Conservation (phyloP, 92 coral and sea anemone genomes). For the Plumapathes pennacea region DNA sequence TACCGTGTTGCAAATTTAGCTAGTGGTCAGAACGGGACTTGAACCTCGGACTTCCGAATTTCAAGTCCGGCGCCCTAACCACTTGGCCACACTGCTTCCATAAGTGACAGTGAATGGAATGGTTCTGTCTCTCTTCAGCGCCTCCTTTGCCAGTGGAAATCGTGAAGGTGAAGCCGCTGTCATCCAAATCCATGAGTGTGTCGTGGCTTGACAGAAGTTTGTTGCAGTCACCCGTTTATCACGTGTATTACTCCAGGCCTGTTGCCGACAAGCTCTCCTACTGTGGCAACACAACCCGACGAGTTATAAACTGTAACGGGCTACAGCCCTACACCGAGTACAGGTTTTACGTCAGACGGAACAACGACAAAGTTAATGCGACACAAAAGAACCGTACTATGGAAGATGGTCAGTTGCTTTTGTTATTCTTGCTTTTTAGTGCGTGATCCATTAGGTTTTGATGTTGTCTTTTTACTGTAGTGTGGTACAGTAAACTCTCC, state of each 20-base stretch:
- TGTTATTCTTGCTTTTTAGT: no score
- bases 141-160: slow-evolving; percentile 28
- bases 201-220: slow-evolving; percentile 57
- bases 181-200: slow-evolving; percentile 38
- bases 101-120: no score
- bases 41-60: no score
- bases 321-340: slow-evolving; percentile 73
- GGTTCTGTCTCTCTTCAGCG: slow-evolving; percentile 12
- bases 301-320: slow-evolving; percentile 37
- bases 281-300: slow-evolving; percentile 76
- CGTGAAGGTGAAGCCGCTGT: slow-evolving; percentile 36
- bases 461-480: no score
- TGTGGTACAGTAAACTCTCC: no score
- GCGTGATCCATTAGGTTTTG: no score
- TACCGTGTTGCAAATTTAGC: no score
- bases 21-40: no score
- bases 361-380: slow-evolving; percentile 52
- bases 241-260: slow-evolving; percentile 31
- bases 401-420: slow-evolving; percentile 74
- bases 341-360: slow-evolving; percentile 64
- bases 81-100: no score
- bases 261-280: slow-evolving; percentile 39
- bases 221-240: slow-evolving; percentile 24
- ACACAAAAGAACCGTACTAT: slow-evolving; percentile 61
- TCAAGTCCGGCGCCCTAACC: no score